Percentiles rank a stretch among this genome's conserved stretches.
phyloP scores from a whole-genome alignment of 2,888 invertebrate species.

The Taphrorychus bicolor region DNA sequence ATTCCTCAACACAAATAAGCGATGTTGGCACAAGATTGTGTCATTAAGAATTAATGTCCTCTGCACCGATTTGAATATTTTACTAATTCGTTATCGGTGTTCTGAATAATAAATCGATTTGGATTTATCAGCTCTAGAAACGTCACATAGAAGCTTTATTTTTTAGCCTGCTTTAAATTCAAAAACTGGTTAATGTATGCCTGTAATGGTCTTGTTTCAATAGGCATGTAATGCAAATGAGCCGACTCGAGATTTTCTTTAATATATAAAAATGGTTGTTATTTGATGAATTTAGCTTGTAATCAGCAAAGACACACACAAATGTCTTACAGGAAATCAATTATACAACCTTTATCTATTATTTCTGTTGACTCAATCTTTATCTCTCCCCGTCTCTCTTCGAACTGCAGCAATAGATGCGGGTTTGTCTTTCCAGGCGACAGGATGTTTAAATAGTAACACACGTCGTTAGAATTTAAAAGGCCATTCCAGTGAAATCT shows the following conservation, averaged over 20 bases:
- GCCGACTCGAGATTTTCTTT: not conserved
- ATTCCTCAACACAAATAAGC: no score
- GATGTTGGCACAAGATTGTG: no score
- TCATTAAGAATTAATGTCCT: not conserved
- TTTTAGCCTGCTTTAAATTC: not conserved
- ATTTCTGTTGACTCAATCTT: conserved; percentile 13
- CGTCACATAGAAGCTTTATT: not conserved
- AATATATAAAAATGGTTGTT: no score
- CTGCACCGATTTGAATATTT: not conserved
- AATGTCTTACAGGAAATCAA: no score
- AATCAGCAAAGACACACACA: no score
- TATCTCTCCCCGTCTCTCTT: conserved; percentile 9
- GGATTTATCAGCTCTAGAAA: not conserved
- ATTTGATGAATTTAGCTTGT: no score
- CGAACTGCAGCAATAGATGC: not conserved
- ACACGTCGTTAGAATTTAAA: conserved; percentile 29
- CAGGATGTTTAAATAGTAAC: conserved; percentile 36
- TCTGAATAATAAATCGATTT: conserved; percentile 11
- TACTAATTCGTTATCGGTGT: conserved; percentile 12
- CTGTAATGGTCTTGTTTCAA: not conserved
- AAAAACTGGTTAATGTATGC: conserved; percentile 2
- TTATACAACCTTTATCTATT: no score
- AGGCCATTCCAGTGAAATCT: conserved; percentile 21
- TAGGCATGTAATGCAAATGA: not conserved
- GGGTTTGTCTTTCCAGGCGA: conserved; percentile 12